Base-by-base conservation (phyloP, 2,888 invertebrate genomes). In the Spodoptera littoralis region DNA sequence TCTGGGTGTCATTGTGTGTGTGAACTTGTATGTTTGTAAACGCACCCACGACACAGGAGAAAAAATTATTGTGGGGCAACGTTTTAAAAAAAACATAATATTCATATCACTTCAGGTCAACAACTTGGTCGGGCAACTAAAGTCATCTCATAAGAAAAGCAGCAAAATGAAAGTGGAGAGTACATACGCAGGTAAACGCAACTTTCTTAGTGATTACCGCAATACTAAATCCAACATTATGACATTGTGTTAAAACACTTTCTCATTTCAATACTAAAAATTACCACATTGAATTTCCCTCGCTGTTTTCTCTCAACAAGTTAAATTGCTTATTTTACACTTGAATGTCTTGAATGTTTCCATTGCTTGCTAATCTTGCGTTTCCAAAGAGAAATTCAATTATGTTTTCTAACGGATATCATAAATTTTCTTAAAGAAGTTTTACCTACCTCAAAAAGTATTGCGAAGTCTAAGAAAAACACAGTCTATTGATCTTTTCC, bases 71-170 rank as follows among this genome's bases (percentile, higher is more conserved):
- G n/a, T n/a, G n/a, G n/a, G n/a, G n/a, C n/a, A n/a, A n/a, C n/a
- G n/a, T n/a, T 24, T 24, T 3, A 2, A 1, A 27, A 5, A 8
- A 22, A 22, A 44, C 2, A 56, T 43, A 1, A 41, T 3, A 49
- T 47, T 24, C 51, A 47, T 67, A 43, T 54, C 47, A 52, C 68
- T 59, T 9, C 64, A 94, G 94, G 91, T 94, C 1, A 91, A 92
- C 73, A 91, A 88, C 70, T 79, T 93, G 68, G 76, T 87, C 27
- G 93, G 92, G 9, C 84, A 92, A 72, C 67, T 91, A 44, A 90
- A 92, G 77, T 85, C 82, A 27, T 68, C 76, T 36, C 87, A 88
- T 70, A 85, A 82, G 79, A 92, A 88, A 86, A 63, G 73, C 54
- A 73, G 79, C 11, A 92, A 90, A 83, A 84, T 79, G 60, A 91